Base-by-base conservation (phyloP, 2,888 invertebrate species). In the Epinotia nisella region DNA sequence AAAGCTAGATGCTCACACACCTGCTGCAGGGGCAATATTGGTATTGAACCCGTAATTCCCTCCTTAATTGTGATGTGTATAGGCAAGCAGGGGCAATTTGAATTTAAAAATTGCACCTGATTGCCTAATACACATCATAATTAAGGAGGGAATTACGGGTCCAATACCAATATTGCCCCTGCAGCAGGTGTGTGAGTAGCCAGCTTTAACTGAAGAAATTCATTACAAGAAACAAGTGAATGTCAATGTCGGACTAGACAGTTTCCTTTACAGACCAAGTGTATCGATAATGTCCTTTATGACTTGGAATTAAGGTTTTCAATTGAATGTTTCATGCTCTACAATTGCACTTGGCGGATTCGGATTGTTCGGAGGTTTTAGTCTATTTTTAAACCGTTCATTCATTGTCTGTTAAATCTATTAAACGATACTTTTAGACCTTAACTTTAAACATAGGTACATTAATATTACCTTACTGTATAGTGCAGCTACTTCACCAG, bases 181-280 rank as follows among this genome's bases (percentile, higher is more conserved):
- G n/a, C n/a, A n/a, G n/a, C n/a, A n/a, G n/a, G n/a, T n/a, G n/a
- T n/a, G n/a, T n/a, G n/a, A n/a, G n/a, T n/a, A n/a, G n/a, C n/a
- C n/a, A n/a, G n/a, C n/a, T n/a, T n/a, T n/a, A n/a, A 35, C 51
- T 60, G 24, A 17, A 67, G 60, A 67, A 67, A 61, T 61, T 56
- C n/a, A 29, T 70, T 70, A 65, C 64, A 64, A 75, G 77, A 75
- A 76, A 64, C 35, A 41, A 80, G 80, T 81, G 88, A 91, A 91
- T 90, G 90, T 89, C 92, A 92, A 91, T 90, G 90, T 88, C 90
- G 78, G 24, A 75, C 41, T 2, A 67, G 41, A 59, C 49, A 59
- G 29, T 68, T 68, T 66, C 41, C 66, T 66, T 41, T 56, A 2
- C 3, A 4, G 5, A 17, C 5, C 19, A 45, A 29, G 35, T 9